These are phyloP conservation scores for Exephanes ischioxanthus DNA, from an alignment of 2,888 invertebrate genomes.

Conservation along the genomic window DNA sequence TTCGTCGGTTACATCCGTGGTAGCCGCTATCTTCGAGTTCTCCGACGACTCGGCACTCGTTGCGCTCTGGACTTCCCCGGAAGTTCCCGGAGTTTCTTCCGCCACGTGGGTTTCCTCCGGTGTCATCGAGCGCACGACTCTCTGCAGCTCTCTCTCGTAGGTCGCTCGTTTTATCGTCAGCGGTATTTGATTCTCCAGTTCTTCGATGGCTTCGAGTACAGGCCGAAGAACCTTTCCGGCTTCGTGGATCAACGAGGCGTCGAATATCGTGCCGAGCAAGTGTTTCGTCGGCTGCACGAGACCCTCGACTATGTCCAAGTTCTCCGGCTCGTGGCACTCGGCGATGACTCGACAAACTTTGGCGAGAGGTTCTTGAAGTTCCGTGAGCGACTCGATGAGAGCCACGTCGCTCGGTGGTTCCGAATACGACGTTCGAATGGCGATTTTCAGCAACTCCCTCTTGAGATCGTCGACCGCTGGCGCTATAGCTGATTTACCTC, in stretches of 20 bases:
- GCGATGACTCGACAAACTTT: conserved; percentile 72
- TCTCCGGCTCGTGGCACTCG: conserved; percentile 72
- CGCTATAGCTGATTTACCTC: conserved; percentile 68
- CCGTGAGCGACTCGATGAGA: conserved; percentile 74
- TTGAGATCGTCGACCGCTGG: conserved; percentile 73
- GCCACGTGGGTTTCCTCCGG: conserved; percentile 63
- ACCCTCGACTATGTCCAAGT: conserved; percentile 72
- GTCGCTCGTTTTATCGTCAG: conserved; percentile 75
- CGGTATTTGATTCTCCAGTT: conserved; percentile 77
- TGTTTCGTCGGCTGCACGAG: conserved; percentile 74
- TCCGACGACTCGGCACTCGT: background rate
- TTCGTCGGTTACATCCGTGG: conserved; percentile 9
- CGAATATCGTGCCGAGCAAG: conserved; percentile 72
- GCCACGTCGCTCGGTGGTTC: conserved; percentile 76
- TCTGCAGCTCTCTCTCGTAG: conserved; percentile 75
- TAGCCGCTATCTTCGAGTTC: background rate
- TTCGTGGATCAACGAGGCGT: conserved; percentile 69
- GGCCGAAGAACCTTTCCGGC: conserved; percentile 70
- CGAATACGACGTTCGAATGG: conserved; percentile 76
- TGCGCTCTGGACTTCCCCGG: background rate
- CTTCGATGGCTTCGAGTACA: conserved; percentile 75
- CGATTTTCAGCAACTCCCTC: conserved; percentile 74
- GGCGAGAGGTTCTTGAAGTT: conserved; percentile 74
- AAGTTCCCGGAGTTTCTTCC: conserved; percentile 29
- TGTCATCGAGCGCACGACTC: conserved; percentile 71